Evolutionary conservation across 23 tunicate genomes (phyloP).

Genomic region (Aplidium turbinatum): DNA sequence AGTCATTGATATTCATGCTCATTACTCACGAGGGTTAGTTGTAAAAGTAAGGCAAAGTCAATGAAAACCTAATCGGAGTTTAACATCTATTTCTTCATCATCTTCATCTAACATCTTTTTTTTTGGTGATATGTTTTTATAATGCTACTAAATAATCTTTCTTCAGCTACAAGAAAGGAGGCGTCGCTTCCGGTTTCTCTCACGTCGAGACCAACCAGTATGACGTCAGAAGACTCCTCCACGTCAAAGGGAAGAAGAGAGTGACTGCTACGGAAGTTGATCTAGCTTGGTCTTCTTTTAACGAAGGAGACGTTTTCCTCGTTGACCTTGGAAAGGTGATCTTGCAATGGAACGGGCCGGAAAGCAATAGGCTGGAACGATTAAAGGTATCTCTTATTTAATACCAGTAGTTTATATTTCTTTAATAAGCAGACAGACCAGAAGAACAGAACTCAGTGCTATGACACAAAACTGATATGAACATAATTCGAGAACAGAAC

Average conservation of each 20-base stretch:
- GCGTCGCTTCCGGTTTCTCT: constrained; percentile 89
- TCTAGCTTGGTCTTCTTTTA: constrained; percentile 82
- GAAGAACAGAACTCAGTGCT: no score
- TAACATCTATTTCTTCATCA: no score
- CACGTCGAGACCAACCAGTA: constrained; percentile 82
- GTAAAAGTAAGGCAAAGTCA: no score
- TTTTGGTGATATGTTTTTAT: background rate
- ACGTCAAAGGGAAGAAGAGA: constrained; percentile 91
- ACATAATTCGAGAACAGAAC: no score
- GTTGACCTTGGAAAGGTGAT: constrained; percentile 89
- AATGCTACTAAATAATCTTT: background rate
- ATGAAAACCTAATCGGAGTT: no score
- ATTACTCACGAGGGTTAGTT: no score
- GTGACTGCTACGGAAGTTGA: constrained; percentile 88
- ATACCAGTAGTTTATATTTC: no score
- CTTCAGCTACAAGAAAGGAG: constrained; percentile 91
- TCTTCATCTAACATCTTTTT: no score
- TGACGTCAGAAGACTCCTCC: constrained; percentile 76
- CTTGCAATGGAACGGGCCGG: constrained; percentile 97
- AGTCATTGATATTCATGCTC: no score
- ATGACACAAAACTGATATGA: no score
- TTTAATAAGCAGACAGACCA: no score
- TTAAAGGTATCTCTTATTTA: constrained; percentile 69
- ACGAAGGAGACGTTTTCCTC: constrained; percentile 96
- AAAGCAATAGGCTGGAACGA: constrained; percentile 89